Evolutionary conservation across 2,888 invertebrate genomes (phyloP), one percentile per base, ranked within the genome.

Genomic region (Temnothorax unifasciatus): DNA sequence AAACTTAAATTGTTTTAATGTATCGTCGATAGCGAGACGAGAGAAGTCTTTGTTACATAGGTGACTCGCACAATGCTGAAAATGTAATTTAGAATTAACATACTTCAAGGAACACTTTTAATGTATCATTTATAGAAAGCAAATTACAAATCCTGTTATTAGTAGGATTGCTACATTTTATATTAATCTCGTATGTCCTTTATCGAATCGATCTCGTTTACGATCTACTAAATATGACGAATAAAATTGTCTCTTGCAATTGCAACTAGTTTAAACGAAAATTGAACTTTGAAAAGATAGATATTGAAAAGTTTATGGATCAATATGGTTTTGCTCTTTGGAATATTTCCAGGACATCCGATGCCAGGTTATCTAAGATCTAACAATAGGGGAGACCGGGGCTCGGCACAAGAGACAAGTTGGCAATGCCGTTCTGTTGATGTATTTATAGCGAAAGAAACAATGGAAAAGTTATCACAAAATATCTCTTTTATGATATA

Each of bases 351-450:
- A 82, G 52, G 69, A 82, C 84, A 77, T 44, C 47, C 82, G 75
- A 85, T 90, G 79, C 63, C 69, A 25, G 50, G 69, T 90, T 85
- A 86, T 57, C 47, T 66, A 38, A 18, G 63, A 63, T 85, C 64
- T 82, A 88, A 75, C 85, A 76, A 71, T 73, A n/a, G n/a, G n/a
- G n/a, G n/a, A n/a, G n/a, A n/a, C n/a, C n/a, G n/a, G n/a, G n/a
- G n/a, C n/a, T n/a, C n/a, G n/a, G n/a, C n/a, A n/a, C n/a, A n/a
- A n/a, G n/a, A n/a, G n/a, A n/a, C n/a, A n/a, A n/a, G n/a, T n/a
- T n/a, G n/a, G n/a, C n/a, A n/a, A n/a, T n/a, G n/a, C n/a, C n/a
- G n/a, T n/a, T n/a, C n/a, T n/a, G n/a, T n/a, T n/a, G n/a, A n/a
- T n/a, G n/a, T n/a, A n/a, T n/a, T n/a, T n/a, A n/a, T n/a, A n/a